phyloP scores from a whole-genome alignment of 2,888 invertebrate species.

The Amiota communis region DNA sequence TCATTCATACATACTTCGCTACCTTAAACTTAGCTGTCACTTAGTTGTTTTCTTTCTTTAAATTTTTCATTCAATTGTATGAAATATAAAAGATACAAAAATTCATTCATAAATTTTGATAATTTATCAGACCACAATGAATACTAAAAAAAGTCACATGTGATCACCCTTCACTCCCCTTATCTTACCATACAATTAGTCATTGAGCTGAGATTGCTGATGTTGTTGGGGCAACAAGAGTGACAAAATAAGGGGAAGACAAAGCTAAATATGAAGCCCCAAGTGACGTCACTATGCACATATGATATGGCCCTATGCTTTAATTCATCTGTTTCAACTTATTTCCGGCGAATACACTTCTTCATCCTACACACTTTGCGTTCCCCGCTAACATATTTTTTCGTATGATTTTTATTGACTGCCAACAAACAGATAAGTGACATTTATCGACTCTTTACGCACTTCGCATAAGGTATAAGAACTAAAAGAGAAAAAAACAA shows the following conservation, averaged over 20 bases:
- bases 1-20: no score
- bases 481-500: not conserved
- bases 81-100: slow-evolving; percentile 44
- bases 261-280: no score
- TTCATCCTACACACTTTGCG: no score
- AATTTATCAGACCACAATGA: slow-evolving; percentile 49
- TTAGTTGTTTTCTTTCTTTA: not conserved
- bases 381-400: no score
- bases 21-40: not conserved
- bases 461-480: slow-evolving; percentile 61
- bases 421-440: slow-evolving; percentile 61
- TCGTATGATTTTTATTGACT: slow-evolving; percentile 35
- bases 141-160: slow-evolving; percentile 22
- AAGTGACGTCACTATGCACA: slow-evolving; percentile 55
- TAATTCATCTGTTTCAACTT: not conserved
- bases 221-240: no score
- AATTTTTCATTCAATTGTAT: not conserved
- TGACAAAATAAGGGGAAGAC: no score
- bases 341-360: not conserved
- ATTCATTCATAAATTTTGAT: slow-evolving; percentile 60
- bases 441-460: slow-evolving; percentile 68
- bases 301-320: no score
- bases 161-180: not conserved
- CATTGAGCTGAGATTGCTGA: not conserved
- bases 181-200: slow-evolving; percentile 27